Conservation (phyloP, 2,113 vertebrate species). For the Eretmochelys imbricata region DNA sequence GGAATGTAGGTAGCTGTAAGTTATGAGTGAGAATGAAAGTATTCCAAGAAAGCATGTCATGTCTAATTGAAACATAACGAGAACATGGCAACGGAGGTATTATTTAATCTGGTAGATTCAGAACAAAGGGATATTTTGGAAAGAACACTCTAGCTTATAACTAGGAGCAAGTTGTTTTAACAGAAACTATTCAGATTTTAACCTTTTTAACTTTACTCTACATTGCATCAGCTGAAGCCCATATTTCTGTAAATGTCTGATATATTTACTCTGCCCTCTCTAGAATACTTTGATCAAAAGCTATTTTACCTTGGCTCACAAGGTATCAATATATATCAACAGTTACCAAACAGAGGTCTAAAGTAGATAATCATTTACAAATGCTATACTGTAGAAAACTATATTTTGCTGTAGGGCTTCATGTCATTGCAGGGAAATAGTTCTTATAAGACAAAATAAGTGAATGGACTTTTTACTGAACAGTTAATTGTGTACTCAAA, state of each 20-base stretch:
- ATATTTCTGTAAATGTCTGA: neutral
- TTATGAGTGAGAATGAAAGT: neutral
- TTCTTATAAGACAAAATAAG: neutral
- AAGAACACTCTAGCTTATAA: neutral
- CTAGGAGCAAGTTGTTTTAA: neutral
- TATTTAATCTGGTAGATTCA: neutral
- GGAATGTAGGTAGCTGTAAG: neutral
- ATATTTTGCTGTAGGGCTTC: neutral
- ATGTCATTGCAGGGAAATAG: neutral
- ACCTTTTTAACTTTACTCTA: neutral
- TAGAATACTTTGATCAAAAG: neutral
- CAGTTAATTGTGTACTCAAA: neutral
- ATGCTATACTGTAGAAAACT: neutral
- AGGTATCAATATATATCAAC: neutral
- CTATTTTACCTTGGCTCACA: too few species aligned
- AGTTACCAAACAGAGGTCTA: neutral
- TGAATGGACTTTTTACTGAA: neutral
- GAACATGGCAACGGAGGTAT: neutral
- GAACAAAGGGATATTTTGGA: neutral
- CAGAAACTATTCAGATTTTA: neutral
- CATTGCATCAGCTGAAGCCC: neutral
- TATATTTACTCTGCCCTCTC: neutral
- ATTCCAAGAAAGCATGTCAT: neutral
- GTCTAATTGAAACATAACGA: neutral
- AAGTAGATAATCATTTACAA: neutral